Evolutionary conservation across 2,888 invertebrate species (phyloP).

Genomic region (Hypercompe scribonia): DNA sequence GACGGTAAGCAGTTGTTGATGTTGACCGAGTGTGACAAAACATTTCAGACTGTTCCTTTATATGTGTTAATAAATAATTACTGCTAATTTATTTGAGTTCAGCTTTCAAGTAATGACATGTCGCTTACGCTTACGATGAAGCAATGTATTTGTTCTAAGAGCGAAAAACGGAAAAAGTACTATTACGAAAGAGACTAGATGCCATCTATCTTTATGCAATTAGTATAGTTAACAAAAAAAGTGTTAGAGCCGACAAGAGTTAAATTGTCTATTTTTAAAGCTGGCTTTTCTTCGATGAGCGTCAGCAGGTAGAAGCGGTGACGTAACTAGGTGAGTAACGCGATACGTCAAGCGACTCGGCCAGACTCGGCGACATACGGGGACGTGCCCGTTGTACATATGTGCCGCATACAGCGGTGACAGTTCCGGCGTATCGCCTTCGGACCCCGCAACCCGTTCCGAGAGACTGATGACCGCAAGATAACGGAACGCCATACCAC

Average conservation of each 20-base stretch:
- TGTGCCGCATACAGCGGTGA: slow-evolving; percentile 71
- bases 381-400: slow-evolving; percentile 56
- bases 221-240: slow-evolving; percentile 6
- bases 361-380: slow-evolving; percentile 44
- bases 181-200: slow-evolving; percentile 3
- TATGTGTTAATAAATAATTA: not conserved
- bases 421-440: slow-evolving; percentile 79
- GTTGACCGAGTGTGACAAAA: not conserved
- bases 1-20: not conserved
- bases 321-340: slow-evolving; percentile 30
- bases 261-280: not conserved
- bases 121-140: not conserved
- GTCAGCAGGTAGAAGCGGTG: slow-evolving; percentile 35
- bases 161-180: not conserved
- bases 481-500: slow-evolving; percentile 77
- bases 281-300: slow-evolving; percentile 36
- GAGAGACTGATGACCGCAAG: slow-evolving; percentile 82
- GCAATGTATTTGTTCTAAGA: not conserved
- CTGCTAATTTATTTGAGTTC: not conserved
- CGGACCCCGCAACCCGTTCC: slow-evolving; percentile 73
- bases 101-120: not conserved
- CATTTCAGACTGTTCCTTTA: not conserved
- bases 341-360: slow-evolving; percentile 47
- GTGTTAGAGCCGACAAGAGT: slow-evolving; percentile 8
- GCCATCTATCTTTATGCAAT: not conserved